phyloP scores from a whole-genome alignment of 2,888 invertebrate genomes.

The Nephrocerus scutellatus region DNA sequence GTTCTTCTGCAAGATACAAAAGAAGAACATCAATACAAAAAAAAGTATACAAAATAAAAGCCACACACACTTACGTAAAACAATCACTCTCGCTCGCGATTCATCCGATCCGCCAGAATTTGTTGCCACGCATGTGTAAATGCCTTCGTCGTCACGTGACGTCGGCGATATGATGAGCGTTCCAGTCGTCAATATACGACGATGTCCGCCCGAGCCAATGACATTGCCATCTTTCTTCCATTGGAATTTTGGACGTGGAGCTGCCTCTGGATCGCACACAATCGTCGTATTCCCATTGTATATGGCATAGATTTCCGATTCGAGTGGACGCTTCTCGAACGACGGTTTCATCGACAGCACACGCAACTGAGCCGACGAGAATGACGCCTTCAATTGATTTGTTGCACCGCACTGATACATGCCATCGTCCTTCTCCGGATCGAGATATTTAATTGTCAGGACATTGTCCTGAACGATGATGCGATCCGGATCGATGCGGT shows the following conservation, averaged over 20 bases:
- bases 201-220: constrained; percentile 67
- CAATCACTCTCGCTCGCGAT: constrained; percentile 73
- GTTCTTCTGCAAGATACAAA: constrained; percentile 54
- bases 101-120: constrained; percentile 84
- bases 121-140: constrained; percentile 78
- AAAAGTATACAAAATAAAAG: background rate
- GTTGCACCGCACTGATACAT: constrained; percentile 93
- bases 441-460: constrained; percentile 64
- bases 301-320: constrained; percentile 85
- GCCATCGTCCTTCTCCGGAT: constrained; percentile 75
- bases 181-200: constrained; percentile 76
- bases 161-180: constrained; percentile 80
- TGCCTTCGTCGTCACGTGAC: constrained; percentile 77
- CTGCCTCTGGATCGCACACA: constrained; percentile 87
- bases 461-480: constrained; percentile 82
- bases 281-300: constrained; percentile 88
- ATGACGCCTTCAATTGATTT: constrained; percentile 78
- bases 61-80: constrained; percentile 57
- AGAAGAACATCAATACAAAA: constrained; percentile 7
- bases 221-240: constrained; percentile 86
- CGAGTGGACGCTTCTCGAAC: constrained; percentile 82
- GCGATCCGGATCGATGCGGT: constrained; percentile 64
- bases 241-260: constrained; percentile 77
- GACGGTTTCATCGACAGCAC: constrained; percentile 82
- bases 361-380: constrained; percentile 82